A percentile compares a stretch with the other conserved stretches of the same genome.
These are phyloP conservation scores for Limnephilus marmoratus DNA, from an alignment of 2,888 invertebrate genomes.

Conservation along the genomic window DNA sequence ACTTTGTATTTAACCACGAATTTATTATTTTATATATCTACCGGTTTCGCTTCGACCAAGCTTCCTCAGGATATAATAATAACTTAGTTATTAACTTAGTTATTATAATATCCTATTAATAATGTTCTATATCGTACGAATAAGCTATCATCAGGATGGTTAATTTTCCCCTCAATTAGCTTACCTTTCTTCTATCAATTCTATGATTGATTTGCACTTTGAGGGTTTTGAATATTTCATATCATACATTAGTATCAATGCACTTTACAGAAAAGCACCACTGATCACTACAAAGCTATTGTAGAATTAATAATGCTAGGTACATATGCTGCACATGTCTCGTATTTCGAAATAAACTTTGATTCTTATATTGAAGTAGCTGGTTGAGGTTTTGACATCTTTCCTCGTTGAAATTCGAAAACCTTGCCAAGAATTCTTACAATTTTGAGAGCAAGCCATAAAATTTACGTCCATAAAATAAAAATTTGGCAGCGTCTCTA, in stretches of 20 bases:
- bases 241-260: not conserved
- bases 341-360: not conserved
- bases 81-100: too few relatives aligned
- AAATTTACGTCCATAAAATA: not conserved
- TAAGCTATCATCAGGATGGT: too few relatives aligned
- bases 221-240: not conserved
- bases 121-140: too few relatives aligned
- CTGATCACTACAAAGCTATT: not conserved
- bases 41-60: too few relatives aligned
- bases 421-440: slow-evolving; percentile 10
- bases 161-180: not conserved
- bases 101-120: too few relatives aligned
- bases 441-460: not conserved
- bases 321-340: not conserved
- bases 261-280: not conserved
- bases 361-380: not conserved
- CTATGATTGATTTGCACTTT: slow-evolving; percentile 17
- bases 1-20: too few relatives aligned
- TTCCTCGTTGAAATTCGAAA: slow-evolving; percentile 10
- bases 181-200: not conserved
- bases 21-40: too few relatives aligned
- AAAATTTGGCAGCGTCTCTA: slow-evolving; percentile 6
- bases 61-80: too few relatives aligned
- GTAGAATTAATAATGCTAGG: not conserved
- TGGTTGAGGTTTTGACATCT: not conserved